Evolutionary conservation across 2,797 vertebrate species (phyloP).

Genomic region (Sebastes goodei): DNA sequence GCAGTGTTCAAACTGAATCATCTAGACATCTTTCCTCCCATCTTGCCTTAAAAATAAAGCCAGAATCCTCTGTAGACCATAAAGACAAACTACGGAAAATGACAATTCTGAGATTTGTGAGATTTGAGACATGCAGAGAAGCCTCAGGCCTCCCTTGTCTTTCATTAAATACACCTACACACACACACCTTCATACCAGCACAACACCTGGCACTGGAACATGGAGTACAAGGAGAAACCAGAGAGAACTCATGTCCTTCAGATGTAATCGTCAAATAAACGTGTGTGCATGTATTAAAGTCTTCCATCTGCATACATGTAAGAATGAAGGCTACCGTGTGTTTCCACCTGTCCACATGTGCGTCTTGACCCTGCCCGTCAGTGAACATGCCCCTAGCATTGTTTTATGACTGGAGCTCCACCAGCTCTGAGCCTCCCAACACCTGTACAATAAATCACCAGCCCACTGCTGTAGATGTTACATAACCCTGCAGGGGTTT

Average conservation of each 20-base stretch:
- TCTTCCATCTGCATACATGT: conserved; percentile 7
- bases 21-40: neutral
- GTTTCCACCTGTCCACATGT: conserved; percentile 58
- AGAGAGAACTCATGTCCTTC: neutral
- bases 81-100: conserved; percentile 24
- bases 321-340: neutral
- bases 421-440: conserved; percentile 63
- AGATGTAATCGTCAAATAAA: conserved; percentile 32
- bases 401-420: conserved; percentile 68
- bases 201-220: conserved; percentile 30
- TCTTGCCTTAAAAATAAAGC: neutral
- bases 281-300: neutral
- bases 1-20: neutral
- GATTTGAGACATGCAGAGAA: conserved; percentile 8
- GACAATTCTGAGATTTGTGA: neutral
- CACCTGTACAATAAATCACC: conserved; percentile 82
- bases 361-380: conserved; percentile 43
- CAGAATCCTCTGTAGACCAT: neutral
- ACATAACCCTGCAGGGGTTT: conserved; percentile 58
- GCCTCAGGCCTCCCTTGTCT: conserved; percentile 17
- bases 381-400: conserved; percentile 60
- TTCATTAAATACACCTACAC: conserved; percentile 28
- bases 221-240: neutral
- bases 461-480: conserved; percentile 49
- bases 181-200: neutral